Base-by-base conservation (phyloP, 2,113 vertebrate species). In the Balaenoptera acutorostrata region DNA sequence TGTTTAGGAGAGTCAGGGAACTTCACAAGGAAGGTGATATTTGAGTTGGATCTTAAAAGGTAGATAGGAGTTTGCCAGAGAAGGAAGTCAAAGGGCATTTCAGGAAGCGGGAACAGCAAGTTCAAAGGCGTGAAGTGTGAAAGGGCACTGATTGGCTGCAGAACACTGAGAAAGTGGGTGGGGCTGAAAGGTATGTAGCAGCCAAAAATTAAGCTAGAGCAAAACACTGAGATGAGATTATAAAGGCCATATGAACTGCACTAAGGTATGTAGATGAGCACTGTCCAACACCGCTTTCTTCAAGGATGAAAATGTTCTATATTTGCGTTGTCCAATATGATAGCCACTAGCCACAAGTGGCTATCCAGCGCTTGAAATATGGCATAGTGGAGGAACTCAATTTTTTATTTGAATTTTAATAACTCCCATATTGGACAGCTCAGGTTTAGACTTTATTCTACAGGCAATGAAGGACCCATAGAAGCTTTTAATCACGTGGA, bases 31-130 rank as follows among this genome's bases (percentile, higher is more conserved):
- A 86, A 88, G 39, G 29, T 63, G 64, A 74, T 21, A 23, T 75
- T 74, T 92, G 57, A 86, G 33, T 69, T 89, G 64, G 39, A 74
- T 80, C 57, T 95, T 83, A 57, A 94, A 80, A 87, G n/a, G n/a
- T 44, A 75, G 55, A 64, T n/a, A 44, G 27, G 21, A 82, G 20
- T 86, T 88, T 85, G 29, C 59, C 20, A 36, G 61, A 81, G 68
- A 78, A 89, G 36, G 77, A 88, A 86, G 15, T 66, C 33, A 68
- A 92, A 89, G 49, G 55, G 3, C 33, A 23, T 88, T 69, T 93
- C 64, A 90, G 63, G 69, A 92, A 93, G 39, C 63, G 23, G 31
- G 15, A 81, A 69, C 15, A 39, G 17, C 21, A 57, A 52, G 68
- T 20, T 59, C 46, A 61, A 91, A 93, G 52, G 41, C 23, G 21